Evolutionary conservation across 2,113 vertebrate genomes (phyloP), one percentile per base, ranked within the genome.

Genomic region (Albula glossodonta): DNA sequence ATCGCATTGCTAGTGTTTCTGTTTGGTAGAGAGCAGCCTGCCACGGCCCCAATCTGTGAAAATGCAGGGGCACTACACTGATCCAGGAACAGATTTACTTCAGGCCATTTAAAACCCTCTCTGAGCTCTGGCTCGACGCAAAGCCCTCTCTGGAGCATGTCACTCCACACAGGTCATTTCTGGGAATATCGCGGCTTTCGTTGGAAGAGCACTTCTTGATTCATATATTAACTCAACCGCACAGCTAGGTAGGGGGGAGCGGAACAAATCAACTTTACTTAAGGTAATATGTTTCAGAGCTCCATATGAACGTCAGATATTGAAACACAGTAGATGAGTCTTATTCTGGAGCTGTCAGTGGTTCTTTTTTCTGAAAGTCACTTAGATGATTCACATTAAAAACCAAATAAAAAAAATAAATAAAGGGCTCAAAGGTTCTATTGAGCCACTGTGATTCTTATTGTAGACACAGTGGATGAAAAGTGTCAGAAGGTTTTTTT

Each of bases 1-100:
- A 41, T 41, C 53, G 7, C 53, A 56, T 74, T 74, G 19, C 8
- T n/a, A 10, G n/a, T 10, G 22, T 70, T 70, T 70, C 1, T 9
- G 41, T 31, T 57, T 10, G 25, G 41, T 4, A 49, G 52, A 13
- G 81, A 82, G 31, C 22, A 52, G 9, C 3, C 10, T 48, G 81
- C 15, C 81, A 15, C 3, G 31, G 19, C 53, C 81, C 85, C 89
- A 88, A 90, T 90, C 90, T 87, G 82, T 87, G 84, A 88, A 88
- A 89, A 89, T 86, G 89, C 88, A 89, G 78, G 60, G 31, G 53
- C 53, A 51, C 51, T 84, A 84, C 86, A 85, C 79, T 51, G 84
- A 80, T 70, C 70, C 86, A 51, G 88, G 86, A 84, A 66, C 84
- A 80, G 90, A 87, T 88, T 89, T 86, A 88, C 83, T 85, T 82